Evolutionary conservation across 2,888 invertebrate species (phyloP), one percentile per base, ranked within the genome.

Genomic region (Polydrusus cervinus): DNA sequence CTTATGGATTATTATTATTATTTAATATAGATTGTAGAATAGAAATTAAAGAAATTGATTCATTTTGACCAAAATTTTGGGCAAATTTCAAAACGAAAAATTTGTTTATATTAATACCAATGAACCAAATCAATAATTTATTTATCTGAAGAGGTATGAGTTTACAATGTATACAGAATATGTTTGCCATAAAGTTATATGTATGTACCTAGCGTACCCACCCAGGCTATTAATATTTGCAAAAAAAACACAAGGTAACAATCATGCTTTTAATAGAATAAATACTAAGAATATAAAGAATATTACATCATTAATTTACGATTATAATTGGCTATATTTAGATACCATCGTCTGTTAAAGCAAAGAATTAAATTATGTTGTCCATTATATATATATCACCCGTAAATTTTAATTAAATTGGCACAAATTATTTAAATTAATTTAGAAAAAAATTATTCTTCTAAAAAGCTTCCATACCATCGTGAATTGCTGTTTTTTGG

Each of bases 261-360:
- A n/a, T n/a, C n/a, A n/a, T 43, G 49, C 47, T 55, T 57, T 68
- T 68, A 68, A 55, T 68, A 70, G 69, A 61, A 38, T 18, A 30
- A 70, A 60, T 47, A 30, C 60, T 57, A 57, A 25, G 20, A 68
- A 68, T 45, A 60, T 49, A 18, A 49, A 61, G 69, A 61, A 61
- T 60, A 70, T 70, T 70, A 70, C 60, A 70, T 70, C 43, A 70
- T 61, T 70, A 10, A 60, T 60, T 38, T 60, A 60, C 38, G 38
- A 60, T 16, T 60, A 38, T 60, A 60, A 60, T 60, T 60, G 14
- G 38, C 16, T 60, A 25, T 30, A 60, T 60, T 60, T n/a, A 60
- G 16, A 38, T 60, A 18, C 11, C 25, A 25, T 25, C 13, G 16
- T 16, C 47, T 30, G n/a, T 30, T 3, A 9, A 25, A 3, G n/a